Conservation (phyloP, 1,140 invertebrate genomes). For the Sarcophaga peregrina region DNA sequence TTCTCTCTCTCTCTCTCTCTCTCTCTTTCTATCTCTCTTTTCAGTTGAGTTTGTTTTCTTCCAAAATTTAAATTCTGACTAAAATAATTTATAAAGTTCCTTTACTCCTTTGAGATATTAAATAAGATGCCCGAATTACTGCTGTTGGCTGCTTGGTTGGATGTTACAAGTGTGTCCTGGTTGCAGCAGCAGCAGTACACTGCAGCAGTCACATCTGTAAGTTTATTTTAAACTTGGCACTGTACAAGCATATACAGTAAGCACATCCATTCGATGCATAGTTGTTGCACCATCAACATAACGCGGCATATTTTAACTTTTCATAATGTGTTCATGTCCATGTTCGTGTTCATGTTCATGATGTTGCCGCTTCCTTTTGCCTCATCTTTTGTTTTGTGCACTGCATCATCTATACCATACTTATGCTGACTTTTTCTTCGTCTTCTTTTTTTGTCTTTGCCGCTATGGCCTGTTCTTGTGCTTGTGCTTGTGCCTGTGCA, state of each 20-base stretch:
- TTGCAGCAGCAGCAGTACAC: too few species aligned
- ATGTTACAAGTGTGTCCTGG: neutral
- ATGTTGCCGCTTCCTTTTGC: neutral
- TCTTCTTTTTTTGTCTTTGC: too few species aligned
- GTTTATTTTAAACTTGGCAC: conserved; percentile 33
- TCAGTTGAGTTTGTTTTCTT: neutral
- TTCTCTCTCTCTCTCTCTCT: too few species aligned
- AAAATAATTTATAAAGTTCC: neutral
- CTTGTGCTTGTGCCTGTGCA: too few species aligned
- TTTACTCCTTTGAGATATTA: neutral
- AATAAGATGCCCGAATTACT: conserved; percentile 3
- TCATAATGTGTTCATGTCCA: conserved; percentile 5
- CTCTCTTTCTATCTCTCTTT: too few species aligned
- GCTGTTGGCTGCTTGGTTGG: conserved; percentile 5
- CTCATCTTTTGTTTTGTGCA: neutral
- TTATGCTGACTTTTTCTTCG: neutral
- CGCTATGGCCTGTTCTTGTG: too few species aligned
- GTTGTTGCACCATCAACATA: conserved; percentile 27
- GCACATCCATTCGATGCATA: neutral
- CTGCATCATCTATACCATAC: neutral
- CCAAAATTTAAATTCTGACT: neutral
- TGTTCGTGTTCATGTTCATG: neutral
- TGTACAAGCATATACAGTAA: neutral
- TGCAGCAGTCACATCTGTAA: conserved; percentile 37
- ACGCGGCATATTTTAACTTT: conserved; percentile 31